These are phyloP conservation scores for Hybognathus amarus DNA, from an alignment of 2,797 vertebrate genomes.

Conservation along the genomic window DNA sequence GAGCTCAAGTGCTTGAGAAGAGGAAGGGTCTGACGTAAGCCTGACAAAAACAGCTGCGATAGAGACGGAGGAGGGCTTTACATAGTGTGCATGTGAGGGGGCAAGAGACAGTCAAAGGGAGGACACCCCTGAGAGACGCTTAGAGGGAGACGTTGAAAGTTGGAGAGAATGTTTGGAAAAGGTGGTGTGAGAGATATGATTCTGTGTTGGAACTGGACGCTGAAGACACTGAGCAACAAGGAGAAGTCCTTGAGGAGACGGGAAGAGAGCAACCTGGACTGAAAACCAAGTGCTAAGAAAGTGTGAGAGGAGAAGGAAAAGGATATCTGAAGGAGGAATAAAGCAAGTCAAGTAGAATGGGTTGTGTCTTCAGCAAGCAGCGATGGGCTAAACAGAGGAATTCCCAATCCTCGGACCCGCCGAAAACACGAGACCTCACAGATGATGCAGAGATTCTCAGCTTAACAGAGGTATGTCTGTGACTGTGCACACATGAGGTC, in stretches of 20 bases:
- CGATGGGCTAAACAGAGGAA: slow-evolving; percentile 56
- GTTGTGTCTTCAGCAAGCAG: slow-evolving; percentile 74
- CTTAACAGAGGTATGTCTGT: slow-evolving; percentile 70
- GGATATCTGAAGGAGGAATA: slow-evolving; percentile 33
- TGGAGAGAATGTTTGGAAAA: slow-evolving; percentile 36
- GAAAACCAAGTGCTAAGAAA: slow-evolving; percentile 59
- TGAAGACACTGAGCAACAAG: slow-evolving; percentile 54
- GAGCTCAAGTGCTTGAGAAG: slow-evolving; percentile 71
- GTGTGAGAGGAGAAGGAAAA: slow-evolving; percentile 59
- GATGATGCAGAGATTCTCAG: slow-evolving; percentile 76
- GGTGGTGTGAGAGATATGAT: slow-evolving; percentile 39
- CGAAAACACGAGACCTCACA: slow-evolving; percentile 59
- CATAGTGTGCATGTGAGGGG: slow-evolving; percentile 53
- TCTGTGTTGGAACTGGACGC: slow-evolving; percentile 41
- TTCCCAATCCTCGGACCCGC: slow-evolving; percentile 56
- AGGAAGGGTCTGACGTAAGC: slow-evolving; percentile 77
- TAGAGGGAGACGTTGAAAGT: slow-evolving; percentile 53
- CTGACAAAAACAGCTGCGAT: slow-evolving; percentile 81
- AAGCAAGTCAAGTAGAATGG: slow-evolving; percentile 66
- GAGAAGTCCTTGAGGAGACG: slow-evolving; percentile 52
- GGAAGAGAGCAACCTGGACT: slow-evolving; percentile 54
- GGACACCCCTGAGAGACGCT: slow-evolving; percentile 59
- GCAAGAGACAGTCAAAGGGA: slow-evolving; percentile 64
- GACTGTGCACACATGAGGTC: slow-evolving; percentile 18
- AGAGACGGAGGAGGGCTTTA: slow-evolving; percentile 61